Evolutionary conservation across 2,113 vertebrate genomes (phyloP), one percentile per base, ranked within the genome.

Genomic region (Puntigrus tetrazona): DNA sequence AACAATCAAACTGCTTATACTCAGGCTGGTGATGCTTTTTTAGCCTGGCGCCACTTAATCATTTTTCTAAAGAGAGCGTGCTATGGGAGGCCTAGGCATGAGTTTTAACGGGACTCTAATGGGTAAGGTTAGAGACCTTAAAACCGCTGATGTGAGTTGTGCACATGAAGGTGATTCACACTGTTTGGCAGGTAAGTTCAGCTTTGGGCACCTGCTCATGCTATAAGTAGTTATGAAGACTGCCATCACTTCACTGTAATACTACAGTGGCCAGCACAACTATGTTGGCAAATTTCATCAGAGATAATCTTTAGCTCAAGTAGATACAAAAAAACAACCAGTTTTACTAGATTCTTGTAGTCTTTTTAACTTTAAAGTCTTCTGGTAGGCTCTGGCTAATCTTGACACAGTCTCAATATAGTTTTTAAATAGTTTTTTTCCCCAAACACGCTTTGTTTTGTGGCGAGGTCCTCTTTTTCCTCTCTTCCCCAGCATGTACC

Each of bases 61-160:
- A 82, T 80, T 79, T 86, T 78, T 76, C 83, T 41, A 41, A 76
- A 88, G n/a, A 69, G 41, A 85, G 79, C 69, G 79, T 70, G 61
- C 59, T 65, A 50, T 63, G 79, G 13, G 70, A 83, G 52, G 82
- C 61, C 67, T 65, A 31, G 29, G 78, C 67, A 83, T 77, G 75
- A 38, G 14, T 82, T 85, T 86, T 86, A 82, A 84, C 52, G 79
- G n/a, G 73, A 75, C 65, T 63, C 38, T 85, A 87, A 87, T 87
- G 57, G 43, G 36, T 36, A 55, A 69, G 67, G 70, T 80, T n/a
- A n/a, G n/a, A 79, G 47, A 36, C 76, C 67, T n/a, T 65, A 34
- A 65, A 83, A 52, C 41, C 70, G 67, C 73, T 73, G n/a, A n/a
- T n/a, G n/a, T n/a, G 84, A 61, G n/a, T n/a, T 55, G 52, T 31